Evolutionary conservation across 2,888 invertebrate species (phyloP).

Genomic region (Cepaea hortensis): DNA sequence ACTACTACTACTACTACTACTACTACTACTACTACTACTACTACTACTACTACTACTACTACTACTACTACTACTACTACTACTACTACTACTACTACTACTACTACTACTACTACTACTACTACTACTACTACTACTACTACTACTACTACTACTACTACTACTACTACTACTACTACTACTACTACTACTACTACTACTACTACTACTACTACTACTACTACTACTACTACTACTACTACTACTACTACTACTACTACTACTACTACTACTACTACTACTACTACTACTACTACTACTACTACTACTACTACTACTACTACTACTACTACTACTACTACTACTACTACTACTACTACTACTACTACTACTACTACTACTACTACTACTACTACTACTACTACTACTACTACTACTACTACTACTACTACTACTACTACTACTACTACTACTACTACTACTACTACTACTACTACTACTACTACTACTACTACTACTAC

Average conservation of each 20-base stretch:
- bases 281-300: not conserved
- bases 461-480: not conserved
- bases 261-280: constrained; percentile 10
- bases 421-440: not conserved
- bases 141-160: constrained; percentile 1
- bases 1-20: constrained; percentile 27
- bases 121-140: constrained; percentile 32
- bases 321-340: not conserved
- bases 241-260: not conserved
- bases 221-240: no score
- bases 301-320: no score
- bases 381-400: constrained; percentile 1
- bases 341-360: not conserved
- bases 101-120: constrained; percentile 18
- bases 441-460: not conserved
- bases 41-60: constrained; percentile 32
- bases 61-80: constrained; percentile 11
- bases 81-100: constrained; percentile 28
- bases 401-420: constrained; percentile 31
- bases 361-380: not conserved
- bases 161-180: not conserved
- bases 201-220: constrained; percentile 12
- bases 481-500: not conserved
- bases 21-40: constrained; percentile 18
- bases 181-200: constrained; percentile 22